Percentiles rank a stretch among this genome's conserved stretches.
These are phyloP conservation scores for Sycophila texana DNA, from an alignment of 2,888 invertebrate genomes.

Conservation along the genomic window DNA sequence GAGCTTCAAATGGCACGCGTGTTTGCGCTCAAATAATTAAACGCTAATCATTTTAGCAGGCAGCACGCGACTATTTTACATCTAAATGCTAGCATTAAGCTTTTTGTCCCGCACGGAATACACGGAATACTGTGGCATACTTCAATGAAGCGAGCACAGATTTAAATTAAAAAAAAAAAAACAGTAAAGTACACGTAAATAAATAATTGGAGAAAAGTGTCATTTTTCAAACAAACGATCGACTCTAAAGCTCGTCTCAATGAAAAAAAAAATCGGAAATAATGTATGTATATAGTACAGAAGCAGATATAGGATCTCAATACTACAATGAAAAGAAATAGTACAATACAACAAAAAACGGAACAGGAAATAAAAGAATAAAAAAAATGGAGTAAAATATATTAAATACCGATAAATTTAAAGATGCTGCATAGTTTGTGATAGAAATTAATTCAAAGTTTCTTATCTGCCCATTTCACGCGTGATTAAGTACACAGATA, in stretches of 20 bases:
- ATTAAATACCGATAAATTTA: too few species aligned
- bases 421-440: too few species aligned
- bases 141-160: not conserved
- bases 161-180: not conserved
- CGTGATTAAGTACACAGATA: too few species aligned
- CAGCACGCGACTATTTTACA: slow-evolving; percentile 5
- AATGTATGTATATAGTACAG: not conserved
- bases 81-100: not conserved
- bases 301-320: not conserved
- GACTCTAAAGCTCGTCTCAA: not conserved
- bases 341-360: slow-evolving; percentile 10
- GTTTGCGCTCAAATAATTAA: slow-evolving; percentile 9
- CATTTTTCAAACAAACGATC: not conserved
- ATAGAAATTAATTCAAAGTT: too few species aligned
- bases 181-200: too few species aligned
- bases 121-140: not conserved
- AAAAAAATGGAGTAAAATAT: not conserved
- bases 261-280: not conserved
- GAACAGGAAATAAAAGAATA: slow-evolving; percentile 5
- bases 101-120: not conserved
- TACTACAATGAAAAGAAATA: not conserved
- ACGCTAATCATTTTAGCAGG: slow-evolving; percentile 20
- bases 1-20: not conserved
- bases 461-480: too few species aligned
- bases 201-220: not conserved